Percentiles rank a stretch among this genome's conserved stretches.
Conservation (phyloP, 2,797 vertebrate species). For the Eupleurogrammus muticus region DNA sequence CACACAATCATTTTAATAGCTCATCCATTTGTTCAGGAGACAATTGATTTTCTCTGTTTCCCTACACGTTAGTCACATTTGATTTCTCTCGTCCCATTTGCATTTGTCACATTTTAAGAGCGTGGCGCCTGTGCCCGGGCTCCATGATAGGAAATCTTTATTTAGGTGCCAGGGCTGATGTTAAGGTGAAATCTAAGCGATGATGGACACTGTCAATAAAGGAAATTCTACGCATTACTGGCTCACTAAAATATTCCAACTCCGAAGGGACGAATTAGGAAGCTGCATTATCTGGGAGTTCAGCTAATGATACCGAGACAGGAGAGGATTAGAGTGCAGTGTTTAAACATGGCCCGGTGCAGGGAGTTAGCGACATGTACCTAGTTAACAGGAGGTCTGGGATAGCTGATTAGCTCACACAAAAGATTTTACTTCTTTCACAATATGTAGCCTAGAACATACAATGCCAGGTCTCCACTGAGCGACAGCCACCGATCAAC, state of each 20-base stretch:
- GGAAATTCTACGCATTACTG: conserved; percentile 40
- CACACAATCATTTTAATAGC: conserved; percentile 79
- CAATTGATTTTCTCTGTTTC: conserved; percentile 81
- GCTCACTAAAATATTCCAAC: conserved; percentile 1
- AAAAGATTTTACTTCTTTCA: too few species aligned
- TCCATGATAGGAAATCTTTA: conserved; percentile 61
- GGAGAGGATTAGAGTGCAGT: conserved; percentile 6
- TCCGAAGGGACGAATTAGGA: conserved; percentile 27
- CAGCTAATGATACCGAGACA: background rate
- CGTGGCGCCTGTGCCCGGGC: conserved; percentile 25
- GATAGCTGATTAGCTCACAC: too few species aligned
- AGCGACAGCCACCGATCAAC: too few species aligned
- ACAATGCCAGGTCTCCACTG: too few species aligned
- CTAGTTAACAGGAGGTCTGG: too few species aligned
- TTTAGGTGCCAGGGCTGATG: conserved; percentile 56
- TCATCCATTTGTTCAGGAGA: conserved; percentile 79
- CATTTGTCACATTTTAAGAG: conserved; percentile 71
- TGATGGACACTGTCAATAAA: conserved; percentile 52
- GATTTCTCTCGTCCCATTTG: conserved; percentile 76
- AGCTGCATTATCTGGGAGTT: conserved; percentile 19
- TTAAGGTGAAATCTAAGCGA: conserved; percentile 50
- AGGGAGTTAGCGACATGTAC: too few species aligned
- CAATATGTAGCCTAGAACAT: too few species aligned
- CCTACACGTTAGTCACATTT: conserved; percentile 79
- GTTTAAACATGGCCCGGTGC: background rate